Conservation (phyloP, 2,113 vertebrate species). For the Ageneiosus marmoratus region DNA sequence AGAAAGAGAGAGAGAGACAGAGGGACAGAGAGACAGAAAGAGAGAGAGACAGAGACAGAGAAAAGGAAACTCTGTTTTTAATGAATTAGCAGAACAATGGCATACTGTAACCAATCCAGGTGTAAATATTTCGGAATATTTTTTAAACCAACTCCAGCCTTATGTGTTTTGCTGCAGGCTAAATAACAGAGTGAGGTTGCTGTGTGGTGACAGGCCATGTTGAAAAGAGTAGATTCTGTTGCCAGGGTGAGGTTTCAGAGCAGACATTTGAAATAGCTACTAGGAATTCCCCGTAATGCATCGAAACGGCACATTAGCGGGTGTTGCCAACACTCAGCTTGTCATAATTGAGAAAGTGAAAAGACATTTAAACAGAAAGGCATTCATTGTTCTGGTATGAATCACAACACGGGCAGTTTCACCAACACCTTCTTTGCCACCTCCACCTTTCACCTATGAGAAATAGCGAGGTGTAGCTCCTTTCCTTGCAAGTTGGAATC, state of each 20-base stretch:
- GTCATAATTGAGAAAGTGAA: slow-evolving; percentile 18
- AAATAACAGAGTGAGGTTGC: slow-evolving; percentile 17
- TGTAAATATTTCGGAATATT: slow-evolving; percentile 48
- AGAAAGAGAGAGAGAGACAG: too few relatives aligned
- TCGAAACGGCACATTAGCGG: neutral
- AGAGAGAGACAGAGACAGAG: slow-evolving; percentile 37
- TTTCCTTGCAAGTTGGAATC: slow-evolving; percentile 12
- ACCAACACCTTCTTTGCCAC: neutral
- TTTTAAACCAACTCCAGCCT: slow-evolving; percentile 37
- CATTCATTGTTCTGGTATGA: slow-evolving; percentile 38
- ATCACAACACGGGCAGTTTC: slow-evolving; percentile 32
- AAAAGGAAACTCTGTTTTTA: slow-evolving; percentile 25
- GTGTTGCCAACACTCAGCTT: neutral
- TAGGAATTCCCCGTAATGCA: slow-evolving; percentile 15
- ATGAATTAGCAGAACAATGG: slow-evolving; percentile 47
- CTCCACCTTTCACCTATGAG: too few relatives aligned
- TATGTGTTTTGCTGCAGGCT: slow-evolving; percentile 33
- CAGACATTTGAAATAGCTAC: slow-evolving; percentile 17
- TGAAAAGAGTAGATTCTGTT: slow-evolving; percentile 59
- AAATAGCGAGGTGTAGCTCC: neutral
- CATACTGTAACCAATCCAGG: slow-evolving; percentile 53
- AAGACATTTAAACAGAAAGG: slow-evolving; percentile 34
- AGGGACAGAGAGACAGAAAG: slow-evolving; percentile 27
- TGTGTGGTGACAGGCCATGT: slow-evolving; percentile 58
- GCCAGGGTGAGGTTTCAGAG: slow-evolving; percentile 59